Conservation (phyloP, 2,113 vertebrate species). For the Tupaia chinensis region DNA sequence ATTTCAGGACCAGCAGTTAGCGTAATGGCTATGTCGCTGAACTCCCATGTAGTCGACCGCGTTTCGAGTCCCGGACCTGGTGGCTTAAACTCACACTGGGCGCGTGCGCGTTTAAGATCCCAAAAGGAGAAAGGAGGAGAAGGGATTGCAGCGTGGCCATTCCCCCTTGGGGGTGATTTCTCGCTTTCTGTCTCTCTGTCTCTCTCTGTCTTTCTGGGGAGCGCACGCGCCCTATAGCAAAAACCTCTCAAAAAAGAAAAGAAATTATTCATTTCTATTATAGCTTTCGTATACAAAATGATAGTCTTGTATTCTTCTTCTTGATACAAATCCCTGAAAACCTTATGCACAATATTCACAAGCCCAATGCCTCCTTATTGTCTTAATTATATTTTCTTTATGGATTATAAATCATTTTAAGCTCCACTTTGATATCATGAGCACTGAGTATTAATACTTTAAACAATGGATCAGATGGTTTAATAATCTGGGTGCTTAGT, state of each 20-base stretch:
- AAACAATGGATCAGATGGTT: slow-evolving; percentile 10
- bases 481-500: neutral
- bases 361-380: slow-evolving; percentile 44
- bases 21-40: no score
- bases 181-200: no score
- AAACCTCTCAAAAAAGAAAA: neutral
- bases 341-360: neutral
- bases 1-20: neutral
- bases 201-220: no score
- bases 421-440: slow-evolving; percentile 44
- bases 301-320: neutral
- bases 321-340: neutral
- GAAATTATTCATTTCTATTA: slow-evolving; percentile 66
- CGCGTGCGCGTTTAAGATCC: no score
- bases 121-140: no score
- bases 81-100: no score
- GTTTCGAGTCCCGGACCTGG: no score
- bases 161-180: no score
- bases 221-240: no score
- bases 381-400: slow-evolving; percentile 67
- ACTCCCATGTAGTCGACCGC: no score
- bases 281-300: slow-evolving; percentile 61
- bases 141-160: no score
- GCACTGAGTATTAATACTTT: neutral
- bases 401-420: slow-evolving; percentile 40